phyloP scores from a whole-genome alignment of 2,113 vertebrate species.

The mouse (Mus musculus) region DNA sequence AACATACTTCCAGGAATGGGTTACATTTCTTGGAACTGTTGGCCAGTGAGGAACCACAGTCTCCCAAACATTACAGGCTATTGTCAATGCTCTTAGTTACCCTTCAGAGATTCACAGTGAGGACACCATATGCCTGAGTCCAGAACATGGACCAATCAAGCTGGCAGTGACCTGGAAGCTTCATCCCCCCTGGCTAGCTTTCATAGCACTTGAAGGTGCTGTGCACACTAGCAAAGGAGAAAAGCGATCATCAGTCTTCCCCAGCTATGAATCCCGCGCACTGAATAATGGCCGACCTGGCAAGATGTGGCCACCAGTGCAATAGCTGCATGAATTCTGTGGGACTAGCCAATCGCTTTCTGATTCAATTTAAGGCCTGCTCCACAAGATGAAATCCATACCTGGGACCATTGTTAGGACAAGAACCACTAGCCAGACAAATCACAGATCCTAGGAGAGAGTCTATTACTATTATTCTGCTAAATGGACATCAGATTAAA shows the following conservation, averaged over 20 bases:
- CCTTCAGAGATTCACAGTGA: background rate
- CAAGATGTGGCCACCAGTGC: background rate
- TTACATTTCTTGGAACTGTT: background rate
- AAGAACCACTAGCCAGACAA: background rate
- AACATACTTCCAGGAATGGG: background rate
- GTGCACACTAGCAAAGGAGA: background rate
- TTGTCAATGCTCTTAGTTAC: background rate
- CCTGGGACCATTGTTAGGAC: background rate
- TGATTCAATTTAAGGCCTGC: background rate
- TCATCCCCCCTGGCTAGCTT: too few species aligned
- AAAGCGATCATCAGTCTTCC: background rate
- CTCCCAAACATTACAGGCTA: background rate
- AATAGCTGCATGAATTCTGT: background rate
- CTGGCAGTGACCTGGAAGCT: background rate
- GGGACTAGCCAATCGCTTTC: background rate
- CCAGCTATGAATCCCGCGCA: background rate
- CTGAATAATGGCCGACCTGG: background rate
- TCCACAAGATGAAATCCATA: background rate
- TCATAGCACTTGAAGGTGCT: background rate
- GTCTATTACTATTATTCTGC: background rate
- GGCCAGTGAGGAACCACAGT: background rate
- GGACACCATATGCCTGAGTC: background rate
- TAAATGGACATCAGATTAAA: background rate
- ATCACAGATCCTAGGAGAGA: background rate
- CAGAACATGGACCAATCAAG: background rate